Base-by-base conservation (phyloP, 2,797 vertebrate genomes). In the Mormyrops boulengeri region DNA sequence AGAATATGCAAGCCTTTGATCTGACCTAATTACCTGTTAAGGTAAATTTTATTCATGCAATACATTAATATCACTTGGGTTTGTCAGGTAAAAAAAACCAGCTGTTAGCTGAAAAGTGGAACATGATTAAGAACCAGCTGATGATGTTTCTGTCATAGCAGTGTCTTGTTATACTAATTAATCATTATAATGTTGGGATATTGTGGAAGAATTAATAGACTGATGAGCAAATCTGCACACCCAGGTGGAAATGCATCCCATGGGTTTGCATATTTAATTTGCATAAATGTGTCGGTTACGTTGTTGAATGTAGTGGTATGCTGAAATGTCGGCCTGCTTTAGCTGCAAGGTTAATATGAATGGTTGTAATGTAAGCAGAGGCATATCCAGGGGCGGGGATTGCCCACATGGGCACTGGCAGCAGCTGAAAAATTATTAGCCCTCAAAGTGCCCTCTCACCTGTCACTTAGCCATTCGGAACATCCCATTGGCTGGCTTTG, bases 131-230 rank as follows among this genome's bases (percentile, higher is more conserved):
- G 44, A 44, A 80, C 17, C 12, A 44, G 14, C 17, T n/a, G 19
- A 17, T 57, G 55, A 57, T 57, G 55, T 80, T 82, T 82, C 77
- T 82, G 77, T 47, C 77, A 82, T 44, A 82, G 77, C 77, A 44
- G 38, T 82, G 77, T n/a, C 77, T 82, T 82, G 41, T 82, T 82
- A 82, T 82, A 82, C 77, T 82, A 82, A 82, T 82, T 47, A 82
- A 82, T 47, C 17, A 47, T 19, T 82, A 17, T 47, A 82, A n/a
- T 82, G 7, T 47, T 82, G 41, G 2, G 38, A n/a, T n/a, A 47
- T 47, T 41, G 38, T 80, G 41, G 73, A 44, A 82, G 41, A 47
- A 47, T 82, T 82, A 22, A 47, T 82, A 47, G 19, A 82, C 17
- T 47, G 41, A 82, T 82, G 77, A 82, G 69, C 11, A 69, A 73